Evolutionary conservation across 1,140 invertebrate species (phyloP).

Genomic region (Drosophila athabasca): DNA sequence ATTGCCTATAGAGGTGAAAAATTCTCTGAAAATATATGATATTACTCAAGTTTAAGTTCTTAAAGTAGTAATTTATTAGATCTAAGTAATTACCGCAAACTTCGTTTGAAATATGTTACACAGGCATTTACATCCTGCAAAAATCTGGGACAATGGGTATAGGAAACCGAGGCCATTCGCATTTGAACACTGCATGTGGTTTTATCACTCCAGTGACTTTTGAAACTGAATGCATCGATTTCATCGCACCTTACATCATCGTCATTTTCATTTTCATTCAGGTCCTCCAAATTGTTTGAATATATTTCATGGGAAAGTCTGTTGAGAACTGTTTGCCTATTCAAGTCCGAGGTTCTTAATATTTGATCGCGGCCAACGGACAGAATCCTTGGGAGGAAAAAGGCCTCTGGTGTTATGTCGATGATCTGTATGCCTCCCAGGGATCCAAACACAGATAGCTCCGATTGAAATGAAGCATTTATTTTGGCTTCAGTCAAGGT

Average conservation of each 20-base stretch:
- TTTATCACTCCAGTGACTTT: slow-evolving; percentile 85
- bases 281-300: slow-evolving; percentile 53
- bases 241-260: slow-evolving; percentile 54
- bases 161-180: slow-evolving; percentile 95
- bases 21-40: slow-evolving; percentile 86
- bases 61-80: too few species aligned
- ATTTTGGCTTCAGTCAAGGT: slow-evolving; percentile 95
- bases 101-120: slow-evolving; percentile 89
- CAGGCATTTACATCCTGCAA: slow-evolving; percentile 94
- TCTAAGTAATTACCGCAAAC: slow-evolving; percentile 84
- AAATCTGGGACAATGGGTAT: slow-evolving; percentile 94
- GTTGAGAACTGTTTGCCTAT: slow-evolving; percentile 62
- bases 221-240: slow-evolving; percentile 87
- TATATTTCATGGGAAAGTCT: slow-evolving; percentile 85
- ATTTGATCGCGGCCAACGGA: slow-evolving; percentile 91
- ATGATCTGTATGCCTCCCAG: slow-evolving; percentile 95
- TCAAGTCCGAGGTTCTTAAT: slow-evolving; percentile 79
- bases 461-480: slow-evolving; percentile 91
- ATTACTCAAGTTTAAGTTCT: accelerated
- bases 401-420: slow-evolving; percentile 94
- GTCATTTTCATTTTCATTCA: neutral
- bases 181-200: slow-evolving; percentile 86
- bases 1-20: slow-evolving; percentile 92
- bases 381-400: slow-evolving; percentile 92
- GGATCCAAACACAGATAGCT: slow-evolving; percentile 90